Evolutionary conservation across 2,797 vertebrate species (phyloP), one percentile per base, ranked within the genome.

Genomic region (Alectoris magna): DNA sequence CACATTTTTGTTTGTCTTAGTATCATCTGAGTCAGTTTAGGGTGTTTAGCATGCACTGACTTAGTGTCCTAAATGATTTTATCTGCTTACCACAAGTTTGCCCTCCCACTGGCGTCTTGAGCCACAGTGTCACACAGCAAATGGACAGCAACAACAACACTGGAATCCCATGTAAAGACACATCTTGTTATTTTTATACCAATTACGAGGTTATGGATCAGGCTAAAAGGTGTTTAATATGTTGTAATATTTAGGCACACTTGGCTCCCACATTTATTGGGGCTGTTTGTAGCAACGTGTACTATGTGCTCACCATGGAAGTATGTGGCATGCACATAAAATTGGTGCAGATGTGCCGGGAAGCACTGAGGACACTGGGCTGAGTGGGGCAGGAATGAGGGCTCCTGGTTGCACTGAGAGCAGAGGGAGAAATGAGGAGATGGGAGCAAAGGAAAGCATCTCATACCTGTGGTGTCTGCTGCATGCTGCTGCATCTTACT

Each of bases 211-310:
- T 85, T 95, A 58, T 27, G 81, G 96, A 94, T 96, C 43, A 88
- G 95, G 92, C 91, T 91, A 48, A 46, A 92, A 97, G 96, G 90
- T 90, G 97, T 97, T 97, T 93, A 96, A 96, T 92, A 89, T 85
- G 94, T 15, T 95, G 95, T 71, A 96, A 96, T 82, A 84, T 95
- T 96, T 73, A 94, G 96, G 96, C 90, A 83, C 81, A 9, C 91
- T 97, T 96, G 97, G 97, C 97, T 97, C 44, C n/a, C 58, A 74
- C 19, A 9, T 98, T 98, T 97, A 97, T 88, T 83, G 93, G 96
- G 77, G 81, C 96, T 97, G 97, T 98, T 97, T 97, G 97, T 51
- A 97, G 97, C 97, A 97, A 91, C 96, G 92, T 36, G 93, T 36
- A 69, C 19, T 43, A 66, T 97, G 95, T 90, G 94, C 95, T 98